These are phyloP conservation scores for Calyptomena viridis DNA, from an alignment of 2,113 vertebrate genomes.

Conservation along the genomic window DNA sequence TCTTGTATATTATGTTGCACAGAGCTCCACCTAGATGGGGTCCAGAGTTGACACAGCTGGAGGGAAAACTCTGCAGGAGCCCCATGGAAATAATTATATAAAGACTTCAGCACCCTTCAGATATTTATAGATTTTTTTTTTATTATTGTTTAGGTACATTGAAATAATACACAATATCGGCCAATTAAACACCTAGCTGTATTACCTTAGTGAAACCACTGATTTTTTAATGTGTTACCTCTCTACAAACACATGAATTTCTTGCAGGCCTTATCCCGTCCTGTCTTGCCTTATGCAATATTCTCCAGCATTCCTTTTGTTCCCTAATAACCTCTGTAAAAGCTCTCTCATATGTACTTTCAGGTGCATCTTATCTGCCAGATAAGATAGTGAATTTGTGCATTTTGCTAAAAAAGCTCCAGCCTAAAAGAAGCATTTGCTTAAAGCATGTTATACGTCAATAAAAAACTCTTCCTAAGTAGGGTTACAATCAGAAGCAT, in stretches of 20 bases:
- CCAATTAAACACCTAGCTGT: background rate
- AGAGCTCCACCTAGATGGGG: background rate
- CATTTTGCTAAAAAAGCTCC: background rate
- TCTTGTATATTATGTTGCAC: background rate
- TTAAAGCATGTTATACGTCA: background rate
- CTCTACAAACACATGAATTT: background rate
- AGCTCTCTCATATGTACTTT: background rate
- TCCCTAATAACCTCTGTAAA: background rate
- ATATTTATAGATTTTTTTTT: background rate
- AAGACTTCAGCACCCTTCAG: accelerated
- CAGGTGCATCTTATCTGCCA: background rate
- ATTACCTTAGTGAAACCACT: background rate
- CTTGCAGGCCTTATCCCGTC: background rate
- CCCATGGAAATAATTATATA: background rate
- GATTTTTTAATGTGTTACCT: background rate
- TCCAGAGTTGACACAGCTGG: background rate
- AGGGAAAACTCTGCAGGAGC: background rate
- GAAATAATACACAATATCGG: background rate
- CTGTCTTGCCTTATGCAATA: background rate
- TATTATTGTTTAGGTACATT: background rate
- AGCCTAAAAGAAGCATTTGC: background rate
- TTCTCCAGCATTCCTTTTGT: background rate
- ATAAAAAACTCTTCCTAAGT: background rate
- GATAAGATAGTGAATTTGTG: background rate
- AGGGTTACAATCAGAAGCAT: background rate